Base-by-base conservation (phyloP, 2,113 vertebrate genomes). In the Oncorhynchus mykiss region DNA sequence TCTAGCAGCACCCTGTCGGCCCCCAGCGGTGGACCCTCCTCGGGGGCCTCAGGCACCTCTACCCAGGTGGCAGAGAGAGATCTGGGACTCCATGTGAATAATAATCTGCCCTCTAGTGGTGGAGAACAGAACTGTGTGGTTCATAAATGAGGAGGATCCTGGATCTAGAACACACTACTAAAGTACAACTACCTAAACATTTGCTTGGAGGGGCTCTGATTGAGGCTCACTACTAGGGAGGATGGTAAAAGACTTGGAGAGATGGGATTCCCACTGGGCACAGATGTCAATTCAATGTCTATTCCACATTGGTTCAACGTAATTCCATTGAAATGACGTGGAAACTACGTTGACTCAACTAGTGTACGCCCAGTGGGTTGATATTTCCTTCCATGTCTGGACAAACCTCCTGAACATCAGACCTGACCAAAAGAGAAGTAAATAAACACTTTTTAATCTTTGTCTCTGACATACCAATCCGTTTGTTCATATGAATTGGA, bases 11-110 rank as follows among this genome's bases (percentile, higher is more conserved):
- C 1, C 0, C 84, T 64, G 29, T 78, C 79, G 9, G 29, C 67
- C 39, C 62, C 78, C 22, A 76, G 60, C 27, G 71, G 18, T 12
- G 71, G 80, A 86, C 1, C 85, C 18, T 77, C 51, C 51, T 54
- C 16, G 51, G 16, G 13, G 51, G 51, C 51, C 16, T 13, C 76
- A 82, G 80, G 70, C 12, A 79, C 88, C 2, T 75, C 87, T 7
- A 39, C 67, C 0, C 93, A 92, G 3, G 92, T 91, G 25, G 82
- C 94, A 0, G 92, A 95, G 86, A 83, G 90, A 18, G 94, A 95
- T 77, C 91, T 93, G 86, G 94, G 93, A 79, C 88, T 93, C 77
- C 93, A 89, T 77, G 25, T 93, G 48, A 48, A 95, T 82, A 94
- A 92, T 73, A 90, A 93, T 74, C 93, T 94, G 80, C 94, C 93